Evolutionary conservation across 2,888 invertebrate species (phyloP).

Genomic region (Antheraea yamamai): DNA sequence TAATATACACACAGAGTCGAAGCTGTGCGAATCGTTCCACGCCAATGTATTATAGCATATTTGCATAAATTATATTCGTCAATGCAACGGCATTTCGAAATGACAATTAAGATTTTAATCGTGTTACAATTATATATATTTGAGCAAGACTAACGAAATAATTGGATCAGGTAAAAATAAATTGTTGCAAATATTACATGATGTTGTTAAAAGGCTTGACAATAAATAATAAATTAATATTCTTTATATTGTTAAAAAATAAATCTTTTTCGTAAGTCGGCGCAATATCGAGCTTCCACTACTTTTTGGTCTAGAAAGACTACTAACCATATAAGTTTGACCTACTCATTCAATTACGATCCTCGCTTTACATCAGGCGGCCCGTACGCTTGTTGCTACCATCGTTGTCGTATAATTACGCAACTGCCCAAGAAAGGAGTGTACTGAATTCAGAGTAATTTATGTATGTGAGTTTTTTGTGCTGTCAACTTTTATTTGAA

Average conservation of each 20-base stretch:
- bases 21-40: not conserved
- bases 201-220: not conserved
- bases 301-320: not conserved
- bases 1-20: not conserved
- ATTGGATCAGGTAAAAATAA: not conserved
- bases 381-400: no score
- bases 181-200: not conserved
- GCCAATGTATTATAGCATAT: not conserved
- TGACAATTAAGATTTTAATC: slow-evolving; percentile 16
- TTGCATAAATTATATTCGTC: slow-evolving; percentile 22
- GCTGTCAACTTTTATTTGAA: no score
- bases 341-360: no score
- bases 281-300: not conserved
- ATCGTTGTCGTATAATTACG: no score
- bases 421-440: no score
- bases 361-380: no score
- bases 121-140: slow-evolving; percentile 11
- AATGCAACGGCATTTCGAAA: slow-evolving; percentile 19
- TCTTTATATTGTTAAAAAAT: not conserved
- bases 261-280: not conserved
- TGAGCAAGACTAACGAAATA: slow-evolving; percentile 10
- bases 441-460: no score
- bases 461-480: no score
- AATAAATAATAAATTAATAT: not conserved
- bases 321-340: no score